Percentiles rank a stretch among this genome's conserved stretches.
These are phyloP conservation scores for Pseudopleuronectes americanus DNA, from an alignment of 2,797 vertebrate genomes.

Conservation along the genomic window DNA sequence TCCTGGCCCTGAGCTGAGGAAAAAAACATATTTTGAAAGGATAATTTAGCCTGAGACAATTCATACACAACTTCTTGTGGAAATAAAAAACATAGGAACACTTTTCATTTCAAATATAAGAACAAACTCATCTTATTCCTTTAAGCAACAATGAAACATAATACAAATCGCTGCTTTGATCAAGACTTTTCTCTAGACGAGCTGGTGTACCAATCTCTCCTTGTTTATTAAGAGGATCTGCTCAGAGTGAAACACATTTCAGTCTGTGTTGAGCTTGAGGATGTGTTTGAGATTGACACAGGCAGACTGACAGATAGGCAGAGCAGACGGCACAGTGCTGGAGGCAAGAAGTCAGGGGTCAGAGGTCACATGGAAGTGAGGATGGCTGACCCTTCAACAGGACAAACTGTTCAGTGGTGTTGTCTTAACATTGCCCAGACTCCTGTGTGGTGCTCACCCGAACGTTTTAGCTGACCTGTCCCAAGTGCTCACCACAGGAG, in stretches of 20 bases:
- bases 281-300: conserved; percentile 25
- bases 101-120: conserved; percentile 54
- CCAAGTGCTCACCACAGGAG: conserved; percentile 51
- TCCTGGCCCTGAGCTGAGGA: conserved; percentile 60
- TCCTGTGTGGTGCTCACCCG: conserved; percentile 50
- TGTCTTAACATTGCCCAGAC: conserved; percentile 65
- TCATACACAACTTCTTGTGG: conserved; percentile 41
- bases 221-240: conserved; percentile 4
- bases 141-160: conserved; percentile 57
- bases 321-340: conserved; percentile 45
- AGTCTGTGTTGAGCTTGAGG: conserved; percentile 1
- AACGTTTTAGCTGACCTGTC: conserved; percentile 56
- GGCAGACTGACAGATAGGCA: conserved; percentile 31
- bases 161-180: conserved; percentile 59
- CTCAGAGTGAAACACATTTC: conserved; percentile 2
- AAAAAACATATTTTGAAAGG: conserved; percentile 60
- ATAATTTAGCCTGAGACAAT: conserved; percentile 48
- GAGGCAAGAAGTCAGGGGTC: conserved; percentile 59
- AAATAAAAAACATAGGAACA: conserved; percentile 42
- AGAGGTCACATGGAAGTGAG: conserved; percentile 64
- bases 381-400: conserved; percentile 63
- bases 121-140: conserved; percentile 66
- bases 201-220: neutral
- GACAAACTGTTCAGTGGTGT: conserved; percentile 63
- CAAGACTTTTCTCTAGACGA: conserved; percentile 41